Base-by-base conservation (phyloP, 1,140 invertebrate genomes). In the Copidosoma floridanum region DNA sequence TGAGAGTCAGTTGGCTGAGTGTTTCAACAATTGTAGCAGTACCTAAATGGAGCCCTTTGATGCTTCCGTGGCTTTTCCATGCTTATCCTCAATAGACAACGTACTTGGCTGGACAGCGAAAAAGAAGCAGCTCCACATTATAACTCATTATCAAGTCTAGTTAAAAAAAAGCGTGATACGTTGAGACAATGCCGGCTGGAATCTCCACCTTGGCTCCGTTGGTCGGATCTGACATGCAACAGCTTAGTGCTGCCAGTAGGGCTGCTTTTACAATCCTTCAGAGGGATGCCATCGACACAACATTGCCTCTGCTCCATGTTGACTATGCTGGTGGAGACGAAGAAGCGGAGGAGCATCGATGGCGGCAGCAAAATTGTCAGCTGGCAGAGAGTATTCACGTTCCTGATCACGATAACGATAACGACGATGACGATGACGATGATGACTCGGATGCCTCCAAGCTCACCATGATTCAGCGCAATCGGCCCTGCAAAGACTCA, bases 261-360 rank as follows among this genome's bases (percentile, higher is more conserved):
- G n/a, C n/a, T n/a, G 71, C 75, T 10, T 79, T 80, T 44, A 72
- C 70, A 7, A 71, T 78, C 20, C 67, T 79, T 2, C 74, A 75
- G 16, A 76, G 71, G 23, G 72, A 78, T 35, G 68, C 63, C n/a
- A 57, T 73, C n/a, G 71, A 72, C 12, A 70, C 63, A n/a, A 66
- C 70, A 24, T 63, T 79, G 18, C 77, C 77, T 0, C 63, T 78
- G 2, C 59, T 78, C 5, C 73, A 74, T 5, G 53, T 68, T 20
- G 44, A 43, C 5, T 26, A 21, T 2, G 12, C 18, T 14, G 38
- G 18, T 12, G 41, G 3, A 0, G 20, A 1, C 1, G 18, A 6
- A 8, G 20, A 23, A 2, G 27, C 27, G 8, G 16, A 46, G 3
- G 44, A 46, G n/a, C n/a, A 37, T 37, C 32, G 14, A n/a, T n/a